These are phyloP conservation scores for Eupithecia dodoneata DNA, from an alignment of 2,888 invertebrate genomes.

Conservation along the genomic window DNA sequence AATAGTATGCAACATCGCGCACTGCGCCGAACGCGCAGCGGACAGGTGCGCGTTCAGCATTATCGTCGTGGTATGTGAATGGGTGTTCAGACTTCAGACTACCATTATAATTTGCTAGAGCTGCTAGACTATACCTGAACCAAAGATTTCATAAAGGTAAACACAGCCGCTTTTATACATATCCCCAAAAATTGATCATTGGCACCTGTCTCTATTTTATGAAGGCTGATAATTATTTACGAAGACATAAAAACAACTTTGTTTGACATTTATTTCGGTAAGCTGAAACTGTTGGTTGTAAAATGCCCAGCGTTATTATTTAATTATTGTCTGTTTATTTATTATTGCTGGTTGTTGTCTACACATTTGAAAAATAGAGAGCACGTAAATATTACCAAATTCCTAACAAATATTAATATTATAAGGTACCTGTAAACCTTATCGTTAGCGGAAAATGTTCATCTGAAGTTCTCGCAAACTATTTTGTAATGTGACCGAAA, in stretches of 20 bases:
- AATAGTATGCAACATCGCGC: too few species aligned
- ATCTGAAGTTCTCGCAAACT: constrained; percentile 57
- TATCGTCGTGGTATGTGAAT: not conserved
- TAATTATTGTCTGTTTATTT: constrained; percentile 5
- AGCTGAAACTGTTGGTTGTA: not conserved
- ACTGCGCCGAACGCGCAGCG: too few species aligned
- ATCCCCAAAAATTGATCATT: not conserved
- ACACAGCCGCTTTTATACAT: not conserved
- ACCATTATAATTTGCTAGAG: not conserved
- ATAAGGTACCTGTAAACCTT: constrained; percentile 34
- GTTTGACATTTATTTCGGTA: constrained; percentile 5
- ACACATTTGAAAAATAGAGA: not conserved
- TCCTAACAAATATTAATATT: constrained; percentile 41
- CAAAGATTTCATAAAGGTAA: not conserved
- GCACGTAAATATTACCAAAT: constrained; percentile 8
- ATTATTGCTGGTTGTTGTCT: not conserved
- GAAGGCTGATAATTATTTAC: constrained; percentile 1
- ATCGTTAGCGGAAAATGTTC: constrained; percentile 54
- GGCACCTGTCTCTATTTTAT: not conserved
- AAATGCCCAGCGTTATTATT: not conserved
- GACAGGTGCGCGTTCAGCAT: not conserved
- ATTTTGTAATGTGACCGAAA: constrained; percentile 69
- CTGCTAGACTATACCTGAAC: not conserved
- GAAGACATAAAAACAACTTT: constrained; percentile 12
- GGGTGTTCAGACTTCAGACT: not conserved